Evolutionary conservation across 2,113 vertebrate genomes (phyloP).

Genomic region (Platycercus adscitus): DNA sequence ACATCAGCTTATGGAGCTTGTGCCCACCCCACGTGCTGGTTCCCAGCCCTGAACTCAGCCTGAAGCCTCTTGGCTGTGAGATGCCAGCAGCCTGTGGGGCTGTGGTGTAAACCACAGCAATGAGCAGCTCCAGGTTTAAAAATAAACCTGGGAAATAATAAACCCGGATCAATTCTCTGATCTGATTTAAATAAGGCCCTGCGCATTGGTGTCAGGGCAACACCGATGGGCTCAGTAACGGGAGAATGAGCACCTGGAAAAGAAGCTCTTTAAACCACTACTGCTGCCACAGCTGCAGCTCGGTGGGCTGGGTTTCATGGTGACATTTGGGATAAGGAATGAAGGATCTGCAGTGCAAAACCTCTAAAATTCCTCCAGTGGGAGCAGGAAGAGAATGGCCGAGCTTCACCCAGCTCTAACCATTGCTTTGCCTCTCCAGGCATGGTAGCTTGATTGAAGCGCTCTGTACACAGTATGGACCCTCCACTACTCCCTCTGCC

Average conservation of each 20-base stretch:
- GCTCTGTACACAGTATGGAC: neutral
- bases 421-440: neutral
- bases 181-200: neutral
- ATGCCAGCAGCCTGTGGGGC: neutral
- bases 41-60: neutral
- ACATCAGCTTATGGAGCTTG: neutral
- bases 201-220: rapidly evolving
- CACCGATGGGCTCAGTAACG: neutral
- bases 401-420: neutral
- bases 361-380: neutral
- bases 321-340: neutral
- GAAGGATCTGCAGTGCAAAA: neutral
- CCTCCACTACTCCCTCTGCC: neutral
- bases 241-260: neutral
- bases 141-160: neutral
- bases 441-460: neutral
- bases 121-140: neutral
- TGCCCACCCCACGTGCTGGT: neutral
- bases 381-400: neutral
- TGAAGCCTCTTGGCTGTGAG: neutral
- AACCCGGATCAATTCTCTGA: neutral
- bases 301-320: neutral
- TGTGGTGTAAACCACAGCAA: rapidly evolving
- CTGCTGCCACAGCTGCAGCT: neutral
- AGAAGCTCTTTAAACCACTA: neutral